A percentile compares a stretch with the other conserved stretches of the same genome.
phyloP scores from a whole-genome alignment of 1,140 invertebrate species.

The Uloborus diversus region DNA sequence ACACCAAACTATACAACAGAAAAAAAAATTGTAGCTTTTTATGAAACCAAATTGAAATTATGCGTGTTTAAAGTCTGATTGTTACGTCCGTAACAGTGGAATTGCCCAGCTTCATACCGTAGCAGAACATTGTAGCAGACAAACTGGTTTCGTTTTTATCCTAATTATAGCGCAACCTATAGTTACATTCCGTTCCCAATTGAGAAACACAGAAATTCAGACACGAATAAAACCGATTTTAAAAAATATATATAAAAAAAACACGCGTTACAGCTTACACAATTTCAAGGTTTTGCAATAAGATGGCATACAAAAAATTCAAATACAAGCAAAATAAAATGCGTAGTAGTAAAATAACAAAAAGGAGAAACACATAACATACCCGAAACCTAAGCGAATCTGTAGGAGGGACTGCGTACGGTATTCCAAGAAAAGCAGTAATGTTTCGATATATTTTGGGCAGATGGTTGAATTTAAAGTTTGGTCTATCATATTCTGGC shows the following conservation, averaged over 20 bases:
- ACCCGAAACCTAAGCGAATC: conserved; percentile 79
- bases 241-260: not conserved
- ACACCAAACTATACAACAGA: too few relatives aligned
- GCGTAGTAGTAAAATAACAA: not conserved
- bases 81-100: too few relatives aligned
- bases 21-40: too few relatives aligned
- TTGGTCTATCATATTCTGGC: conserved; percentile 55
- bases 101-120: too few relatives aligned
- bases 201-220: not conserved
- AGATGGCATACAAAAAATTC: not conserved
- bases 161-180: too few relatives aligned
- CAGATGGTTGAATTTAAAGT: conserved; percentile 8
- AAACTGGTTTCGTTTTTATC: too few relatives aligned
- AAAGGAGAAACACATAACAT: not conserved
- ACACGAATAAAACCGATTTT: not conserved
- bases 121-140: too few relatives aligned
- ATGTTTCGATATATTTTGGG: conserved; percentile 74
- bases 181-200: not conserved
- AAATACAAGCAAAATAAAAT: conserved; percentile 60
- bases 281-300: not conserved
- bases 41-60: too few relatives aligned
- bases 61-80: too few relatives aligned
- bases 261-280: not conserved
- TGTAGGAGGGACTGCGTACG: conserved; percentile 84
- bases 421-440: conserved; percentile 89